These are phyloP conservation scores for Amphilophus citrinellus DNA, from an alignment of 2,113 vertebrate species.

Conservation along the genomic window DNA sequence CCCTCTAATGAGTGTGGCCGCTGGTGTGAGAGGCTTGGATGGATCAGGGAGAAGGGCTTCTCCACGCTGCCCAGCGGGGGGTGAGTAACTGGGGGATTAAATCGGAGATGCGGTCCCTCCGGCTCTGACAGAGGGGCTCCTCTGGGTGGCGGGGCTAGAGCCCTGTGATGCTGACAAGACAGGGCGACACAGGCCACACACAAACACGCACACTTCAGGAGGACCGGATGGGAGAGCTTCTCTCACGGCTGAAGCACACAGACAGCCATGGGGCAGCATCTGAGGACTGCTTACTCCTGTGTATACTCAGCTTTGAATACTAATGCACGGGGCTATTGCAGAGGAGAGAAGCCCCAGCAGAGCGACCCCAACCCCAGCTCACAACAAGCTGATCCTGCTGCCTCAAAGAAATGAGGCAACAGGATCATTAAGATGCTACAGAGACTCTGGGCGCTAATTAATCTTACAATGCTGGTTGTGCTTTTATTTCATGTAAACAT, in stretches of 20 bases:
- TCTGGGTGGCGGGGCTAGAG: constrained; percentile 88
- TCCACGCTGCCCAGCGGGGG: constrained; percentile 91
- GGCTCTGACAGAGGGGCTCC: constrained; percentile 89
- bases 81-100: constrained; percentile 73
- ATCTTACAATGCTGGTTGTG: constrained; percentile 19
- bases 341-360: constrained; percentile 88
- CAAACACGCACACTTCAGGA: constrained; percentile 80
- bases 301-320: constrained; percentile 92
- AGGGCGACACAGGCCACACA: constrained; percentile 89
- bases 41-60: constrained; percentile 85
- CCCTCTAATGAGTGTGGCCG: constrained; percentile 92
- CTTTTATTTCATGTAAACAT: constrained; percentile 54
- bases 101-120: constrained; percentile 80
- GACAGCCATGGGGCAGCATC: constrained; percentile 88
- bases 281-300: constrained; percentile 93
- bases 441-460: constrained; percentile 78
- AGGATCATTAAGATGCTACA: constrained; percentile 89
- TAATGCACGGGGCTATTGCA: constrained; percentile 93
- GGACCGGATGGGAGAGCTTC: constrained; percentile 88
- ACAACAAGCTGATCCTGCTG: constrained; percentile 83
- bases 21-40: constrained; percentile 84
- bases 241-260: constrained; percentile 86
- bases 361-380: constrained; percentile 90
- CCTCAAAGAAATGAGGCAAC: constrained; percentile 86
- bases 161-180: constrained; percentile 83